Percentiles rank a stretch among this genome's conserved stretches.
Conservation (phyloP, 2,113 vertebrate species). For the Semnopithecus entellus region DNA sequence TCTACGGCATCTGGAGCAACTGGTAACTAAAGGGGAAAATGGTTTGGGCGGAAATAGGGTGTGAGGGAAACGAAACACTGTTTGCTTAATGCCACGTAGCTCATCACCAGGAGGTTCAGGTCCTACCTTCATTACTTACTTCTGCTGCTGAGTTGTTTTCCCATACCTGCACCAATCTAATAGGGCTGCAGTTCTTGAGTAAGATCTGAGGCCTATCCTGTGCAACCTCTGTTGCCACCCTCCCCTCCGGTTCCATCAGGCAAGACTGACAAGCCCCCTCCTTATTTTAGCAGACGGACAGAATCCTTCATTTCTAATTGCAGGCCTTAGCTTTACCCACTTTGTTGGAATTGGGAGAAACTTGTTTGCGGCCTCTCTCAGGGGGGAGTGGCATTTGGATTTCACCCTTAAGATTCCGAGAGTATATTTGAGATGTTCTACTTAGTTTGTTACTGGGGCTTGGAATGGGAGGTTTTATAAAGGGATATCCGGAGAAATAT, state of each 20-base stretch:
- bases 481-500: neutral
- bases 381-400: slow-evolving; percentile 47
- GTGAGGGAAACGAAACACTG: neutral
- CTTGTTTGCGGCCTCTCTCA: neutral
- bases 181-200: neutral
- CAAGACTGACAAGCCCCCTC: neutral
- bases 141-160: neutral
- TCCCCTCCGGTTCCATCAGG: neutral
- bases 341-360: neutral
- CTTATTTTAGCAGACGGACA: neutral
- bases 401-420: neutral
- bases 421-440: neutral
- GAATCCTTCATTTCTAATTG: neutral
- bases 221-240: neutral
- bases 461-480: neutral
- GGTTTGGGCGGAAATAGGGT: slow-evolving; percentile 64
- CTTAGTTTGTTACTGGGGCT: neutral
- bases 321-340: neutral
- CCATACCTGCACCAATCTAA: neutral
- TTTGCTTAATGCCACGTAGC: slow-evolving; percentile 76
- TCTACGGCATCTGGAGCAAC: slow-evolving; percentile 98
- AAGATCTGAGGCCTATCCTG: neutral
- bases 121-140: neutral
- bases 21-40: slow-evolving; percentile 86
- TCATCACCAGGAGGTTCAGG: neutral